A percentile compares a stretch with the other conserved stretches of the same genome.
Evolutionary conservation across 2,797 vertebrate genomes (phyloP).

Genomic region (Pangasius larnaudii): DNA sequence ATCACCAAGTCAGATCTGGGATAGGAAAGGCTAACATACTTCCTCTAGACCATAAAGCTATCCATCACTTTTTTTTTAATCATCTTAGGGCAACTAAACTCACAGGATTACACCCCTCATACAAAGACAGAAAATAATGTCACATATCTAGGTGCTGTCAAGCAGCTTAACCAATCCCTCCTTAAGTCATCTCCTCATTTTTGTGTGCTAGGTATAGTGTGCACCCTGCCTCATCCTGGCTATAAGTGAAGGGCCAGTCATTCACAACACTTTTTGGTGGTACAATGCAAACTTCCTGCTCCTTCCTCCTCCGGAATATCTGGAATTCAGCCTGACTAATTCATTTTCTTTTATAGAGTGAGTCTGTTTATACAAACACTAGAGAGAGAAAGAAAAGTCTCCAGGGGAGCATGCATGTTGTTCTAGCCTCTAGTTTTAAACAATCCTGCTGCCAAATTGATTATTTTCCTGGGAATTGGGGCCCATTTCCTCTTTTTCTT

Average conservation of each 20-base stretch:
- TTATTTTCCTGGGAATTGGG: slow-evolving; percentile 27
- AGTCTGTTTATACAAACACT: slow-evolving; percentile 64
- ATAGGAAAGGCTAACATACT: not conserved
- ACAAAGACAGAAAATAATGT: not conserved
- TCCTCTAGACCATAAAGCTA: not conserved
- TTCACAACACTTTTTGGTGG: slow-evolving; percentile 25
- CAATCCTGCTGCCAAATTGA: slow-evolving; percentile 20
- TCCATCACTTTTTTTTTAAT: not conserved
- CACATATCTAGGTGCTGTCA: not conserved
- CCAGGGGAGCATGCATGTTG: slow-evolving; percentile 45
- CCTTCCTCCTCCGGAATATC: slow-evolving; percentile 33
- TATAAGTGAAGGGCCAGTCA: slow-evolving; percentile 38
- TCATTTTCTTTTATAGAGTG: slow-evolving; percentile 41
- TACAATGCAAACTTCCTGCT: slow-evolving; percentile 54
- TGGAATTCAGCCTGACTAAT: slow-evolving; percentile 55
- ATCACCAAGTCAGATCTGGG: not conserved
- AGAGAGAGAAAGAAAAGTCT: slow-evolving; percentile 49
- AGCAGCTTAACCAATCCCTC: not conserved
- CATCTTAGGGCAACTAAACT: not conserved
- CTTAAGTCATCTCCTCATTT: not conserved
- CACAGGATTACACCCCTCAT: not conserved
- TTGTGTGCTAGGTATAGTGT: not conserved
- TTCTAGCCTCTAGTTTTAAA: slow-evolving; percentile 55
- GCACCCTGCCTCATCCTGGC: not conserved
- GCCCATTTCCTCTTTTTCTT: slow-evolving; percentile 35